A percentile compares a stretch with the other conserved stretches of the same genome.
Evolutionary conservation across 2,888 invertebrate species (phyloP).

Genomic region (Hoplodrina blanda): DNA sequence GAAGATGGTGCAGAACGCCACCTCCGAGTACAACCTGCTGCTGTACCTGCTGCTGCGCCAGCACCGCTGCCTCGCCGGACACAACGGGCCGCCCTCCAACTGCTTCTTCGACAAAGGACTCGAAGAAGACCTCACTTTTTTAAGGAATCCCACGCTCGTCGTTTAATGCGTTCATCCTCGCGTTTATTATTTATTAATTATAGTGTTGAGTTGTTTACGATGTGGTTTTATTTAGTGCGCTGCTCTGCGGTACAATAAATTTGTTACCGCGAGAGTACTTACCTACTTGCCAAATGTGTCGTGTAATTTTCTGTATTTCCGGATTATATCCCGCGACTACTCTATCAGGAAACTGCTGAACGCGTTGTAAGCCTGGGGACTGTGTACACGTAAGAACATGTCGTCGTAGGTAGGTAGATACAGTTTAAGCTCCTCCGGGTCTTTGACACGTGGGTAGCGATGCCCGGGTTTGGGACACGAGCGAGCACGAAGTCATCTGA

Average conservation of each 20-base stretch:
- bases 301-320: slow-evolving; percentile 21
- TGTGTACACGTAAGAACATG: too few species aligned
- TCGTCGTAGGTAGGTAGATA: too few species aligned
- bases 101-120: slow-evolving; percentile 72
- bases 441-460: not conserved
- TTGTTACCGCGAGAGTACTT: slow-evolving; percentile 37
- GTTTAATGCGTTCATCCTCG: slow-evolving; percentile 42
- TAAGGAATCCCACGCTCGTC: slow-evolving; percentile 64
- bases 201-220: slow-evolving; percentile 63
- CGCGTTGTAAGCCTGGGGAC: not conserved
- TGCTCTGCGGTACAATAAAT: slow-evolving; percentile 48
- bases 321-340: not conserved
- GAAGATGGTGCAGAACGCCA: slow-evolving; percentile 79
- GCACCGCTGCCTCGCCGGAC: slow-evolving; percentile 70
- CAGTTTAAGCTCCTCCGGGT: too few species aligned
- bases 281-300: slow-evolving; percentile 37
- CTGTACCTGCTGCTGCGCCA: slow-evolving; percentile 79
- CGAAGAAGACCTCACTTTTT: slow-evolving; percentile 67
- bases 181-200: slow-evolving; percentile 61
- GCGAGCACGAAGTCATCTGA: slow-evolving; percentile 9
- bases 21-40: slow-evolving; percentile 83
- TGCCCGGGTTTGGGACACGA: not conserved
- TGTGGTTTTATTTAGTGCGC: slow-evolving; percentile 53
- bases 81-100: slow-evolving; percentile 63
- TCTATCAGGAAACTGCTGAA: not conserved